Percentiles rank a stretch among this genome's conserved stretches.
phyloP scores from a whole-genome alignment of 2,888 invertebrate genomes.

The Melanostoma scalare region DNA sequence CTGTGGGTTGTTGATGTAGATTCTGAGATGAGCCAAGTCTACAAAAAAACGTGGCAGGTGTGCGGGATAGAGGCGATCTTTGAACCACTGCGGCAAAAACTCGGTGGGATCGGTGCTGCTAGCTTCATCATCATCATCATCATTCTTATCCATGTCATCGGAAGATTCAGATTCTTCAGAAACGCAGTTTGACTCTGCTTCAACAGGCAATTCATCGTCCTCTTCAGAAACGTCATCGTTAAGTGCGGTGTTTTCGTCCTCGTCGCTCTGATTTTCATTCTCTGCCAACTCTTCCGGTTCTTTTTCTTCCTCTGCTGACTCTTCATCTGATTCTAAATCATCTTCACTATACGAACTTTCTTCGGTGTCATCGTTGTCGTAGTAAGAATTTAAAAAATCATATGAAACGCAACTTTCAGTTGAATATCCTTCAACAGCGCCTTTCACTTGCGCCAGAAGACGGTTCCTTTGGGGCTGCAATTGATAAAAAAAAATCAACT shows the following conservation, averaged over 20 bases:
- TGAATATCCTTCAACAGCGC: constrained; percentile 86
- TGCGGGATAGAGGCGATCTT: constrained; percentile 85
- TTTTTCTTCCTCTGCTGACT: constrained; percentile 30
- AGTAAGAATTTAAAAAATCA: constrained; percentile 83
- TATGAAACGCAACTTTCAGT: constrained; percentile 84
- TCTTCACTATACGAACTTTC: constrained; percentile 71
- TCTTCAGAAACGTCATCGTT: constrained; percentile 7
- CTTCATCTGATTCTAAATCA: constrained; percentile 74
- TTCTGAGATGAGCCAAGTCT: constrained; percentile 86
- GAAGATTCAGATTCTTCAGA: constrained; percentile 25
- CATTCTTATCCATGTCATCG: constrained; percentile 31
- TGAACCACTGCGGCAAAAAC: constrained; percentile 86
- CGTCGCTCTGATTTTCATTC: constrained; percentile 44
- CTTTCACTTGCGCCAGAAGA: constrained; percentile 84
- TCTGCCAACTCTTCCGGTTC: constrained; percentile 60
- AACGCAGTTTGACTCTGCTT: background rate
- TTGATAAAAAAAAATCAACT: background rate
- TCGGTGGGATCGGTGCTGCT: constrained; percentile 19
- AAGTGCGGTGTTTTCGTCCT: constrained; percentile 24
- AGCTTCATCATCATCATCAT: constrained; percentile 44
- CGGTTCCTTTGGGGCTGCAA: constrained; percentile 82
- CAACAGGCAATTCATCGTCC: background rate
- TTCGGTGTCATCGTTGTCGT: constrained; percentile 71
- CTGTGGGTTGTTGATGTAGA: constrained; percentile 87
- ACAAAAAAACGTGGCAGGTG: constrained; percentile 86